Percentiles rank a stretch among this genome's conserved stretches.
Conservation (phyloP, 2,113 vertebrate species). For the Macquaria australasica region DNA sequence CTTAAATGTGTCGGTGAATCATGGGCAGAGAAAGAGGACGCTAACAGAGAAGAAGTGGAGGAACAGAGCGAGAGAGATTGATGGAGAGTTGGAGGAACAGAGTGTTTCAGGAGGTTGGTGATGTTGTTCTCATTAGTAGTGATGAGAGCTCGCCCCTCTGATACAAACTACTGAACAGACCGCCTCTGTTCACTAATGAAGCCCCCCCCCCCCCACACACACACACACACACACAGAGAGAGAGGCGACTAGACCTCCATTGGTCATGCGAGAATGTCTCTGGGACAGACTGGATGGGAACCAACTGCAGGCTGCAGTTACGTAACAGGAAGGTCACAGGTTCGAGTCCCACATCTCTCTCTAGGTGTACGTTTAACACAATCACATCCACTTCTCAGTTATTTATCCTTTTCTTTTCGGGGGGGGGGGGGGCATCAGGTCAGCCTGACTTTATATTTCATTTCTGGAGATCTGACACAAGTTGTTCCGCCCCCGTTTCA, state of each 20-base stretch:
- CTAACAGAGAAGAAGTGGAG: not conserved
- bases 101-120: conserved; percentile 50
- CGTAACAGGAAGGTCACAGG: conserved; percentile 69
- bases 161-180: conserved; percentile 69
- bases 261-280: conserved; percentile 54
- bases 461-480: too few relatives aligned
- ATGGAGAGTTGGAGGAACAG: conserved; percentile 59
- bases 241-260: conserved; percentile 58
- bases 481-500: too few relatives aligned
- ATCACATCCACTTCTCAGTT: not conserved
- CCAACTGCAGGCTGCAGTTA: conserved; percentile 52
- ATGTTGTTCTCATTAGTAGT: conserved; percentile 79
- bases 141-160: conserved; percentile 61
- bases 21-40: not conserved
- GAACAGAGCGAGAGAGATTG: not conserved
- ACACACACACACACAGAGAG: conserved; percentile 32
- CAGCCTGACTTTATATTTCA: too few relatives aligned
- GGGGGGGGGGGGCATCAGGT: not conserved
- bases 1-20: not conserved
- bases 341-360: conserved; percentile 49
- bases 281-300: conserved; percentile 61
- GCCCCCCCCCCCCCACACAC: conserved; percentile 42
- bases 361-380: not conserved
- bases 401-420: too few relatives aligned
- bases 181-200: conserved; percentile 81